Evolutionary conservation across 2,113 vertebrate species (phyloP), one percentile per base, ranked within the genome.

Genomic region (Corythoichthys haematopterus): DNA sequence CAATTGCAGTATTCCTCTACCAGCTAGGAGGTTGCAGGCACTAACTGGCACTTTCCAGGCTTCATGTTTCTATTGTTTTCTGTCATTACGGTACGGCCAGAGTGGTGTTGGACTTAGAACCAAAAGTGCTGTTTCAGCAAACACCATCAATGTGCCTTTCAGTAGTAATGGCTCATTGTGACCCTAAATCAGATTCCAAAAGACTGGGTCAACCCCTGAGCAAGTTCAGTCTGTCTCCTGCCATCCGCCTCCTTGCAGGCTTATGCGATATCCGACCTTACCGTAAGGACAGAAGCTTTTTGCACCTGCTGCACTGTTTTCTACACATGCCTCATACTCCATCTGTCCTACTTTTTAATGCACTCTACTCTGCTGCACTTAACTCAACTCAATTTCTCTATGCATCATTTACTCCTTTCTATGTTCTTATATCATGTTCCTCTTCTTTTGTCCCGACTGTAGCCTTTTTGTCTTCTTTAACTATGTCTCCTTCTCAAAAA

Each of bases 251-350:
- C 50, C 65, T 71, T 8, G 16, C 77, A 78, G 75, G 66, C 63
- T 55, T 69, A 69, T 53, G 56, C 53, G 65, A 58, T 60, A 79
- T 69, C 2, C 73, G 69, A 81, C 82, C 80, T 77, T 60, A 68
- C 63, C 79, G 79, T 77, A 77, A 73, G 79, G 77, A 72, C 68
- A 61, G 68, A 53, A 11, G 36, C 51, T 65, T 72, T 72, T 71
- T 80, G 77, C 79, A 82, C 79, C 83, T 82, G 79, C 46, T 3
- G 48, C 69, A 57, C 15, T 74, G 64, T 74, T 84, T 72, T 68
- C 69, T 67, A 48, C 70, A 68, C 46, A 71, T 80, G 72, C 51
- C 60, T 74, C 61, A 53, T 59, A 40, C 69, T 78, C 68, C 65
- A 58, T 69, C 62, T 78, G 47, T 64, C 80, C 63, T 73, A 35